Base-by-base conservation (phyloP, 2,888 invertebrate genomes). In the Polyploca ridens region DNA sequence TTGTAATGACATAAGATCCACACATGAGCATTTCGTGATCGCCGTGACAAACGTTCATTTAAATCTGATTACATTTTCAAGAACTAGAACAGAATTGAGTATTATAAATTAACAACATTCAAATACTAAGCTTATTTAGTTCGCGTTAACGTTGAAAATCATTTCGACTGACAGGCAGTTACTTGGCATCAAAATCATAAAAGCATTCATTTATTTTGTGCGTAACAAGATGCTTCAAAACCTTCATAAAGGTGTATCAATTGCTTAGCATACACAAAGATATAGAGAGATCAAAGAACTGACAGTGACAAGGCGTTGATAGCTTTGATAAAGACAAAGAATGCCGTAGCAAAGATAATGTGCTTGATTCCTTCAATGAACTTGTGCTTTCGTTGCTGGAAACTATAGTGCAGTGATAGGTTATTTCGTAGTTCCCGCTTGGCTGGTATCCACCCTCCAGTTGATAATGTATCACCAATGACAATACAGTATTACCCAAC, bases 1-100 rank as follows among this genome's bases (percentile, higher is more conserved):
- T 76, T 71, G 78, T 73, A 66, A 69, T 78, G 77, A 80, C 81
- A 77, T 71, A 76, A 74, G 76, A 81, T 83, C 79, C 81, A 81
- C 81, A 84, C 83, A 83, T 80, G 79, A 81, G 69, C 72, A 67
- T 76, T 77, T 84, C 83, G 82, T 84, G 85, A 86, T 84, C 84
- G 80, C 78, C 83, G 84, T 84, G 85, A 85, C 85, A 85, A 84
- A 82, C 82, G 76, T 81, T 83, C 82, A 77, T 82, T 85, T 85
- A 78, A 76, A 74, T 74, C 75, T 78, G 82, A 82, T 81, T 78
- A 78, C 69, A 76, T 77, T 74, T 77, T 19, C 3, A 10, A 54
- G 16, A 54, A 27, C 41, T 61, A 61, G 41, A 61, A 61, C 27
- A 38, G 41, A 41, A 38, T 60, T 49, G 54, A 54, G n/a, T 10